Evolutionary conservation across 2,888 invertebrate genomes (phyloP), one percentile per base, ranked within the genome.

Genomic region (Xestia ashworthii): DNA sequence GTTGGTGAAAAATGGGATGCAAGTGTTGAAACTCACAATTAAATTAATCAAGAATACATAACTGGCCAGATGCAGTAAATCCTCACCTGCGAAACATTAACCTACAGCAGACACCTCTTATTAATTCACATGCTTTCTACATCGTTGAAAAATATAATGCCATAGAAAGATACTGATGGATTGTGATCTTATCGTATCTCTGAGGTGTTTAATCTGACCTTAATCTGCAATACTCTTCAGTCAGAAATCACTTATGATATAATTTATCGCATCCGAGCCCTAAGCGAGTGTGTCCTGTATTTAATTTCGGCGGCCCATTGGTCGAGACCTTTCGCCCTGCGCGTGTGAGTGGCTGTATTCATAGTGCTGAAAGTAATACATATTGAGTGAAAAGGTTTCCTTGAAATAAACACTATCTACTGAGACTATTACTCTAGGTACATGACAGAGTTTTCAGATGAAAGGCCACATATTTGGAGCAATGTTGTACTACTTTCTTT

Each of bases 241-340:
- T 85, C 81, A 81, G 79, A 84, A 87, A 91, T 91, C 88, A 88
- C 85, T 93, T 93, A 93, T 82, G 82, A 80, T 82, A 85, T 88
- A 90, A 94, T 95, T 94, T 93, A 95, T 94, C 86, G 91, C 92
- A 93, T 94, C 94, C 94, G 93, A 93, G 94, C 96, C 95, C 89
- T 91, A 88, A 96, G 96, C 95, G 85, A 92, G 88, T 91, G 88
- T 92, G 93, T 93, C 90, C 90, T 93, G 92, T 93, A 93, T 95
- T 96, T 95, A 95, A 96, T 95, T 96, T 96, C 90, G 95, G 94
- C 93, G 92, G 91, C 89, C 89, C 84, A 88, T 89, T 87, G 88
- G 68, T 88, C 88, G 87, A 89, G 93, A 95, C 95, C 95, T 95
- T 94, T 94, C 89, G 92, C 93, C 95, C 92, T 91, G 90, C 90